Percentiles rank a stretch among this genome's conserved stretches.
These are phyloP conservation scores for Mechanitis messenoides DNA, from an alignment of 2,888 invertebrate species.

Conservation along the genomic window DNA sequence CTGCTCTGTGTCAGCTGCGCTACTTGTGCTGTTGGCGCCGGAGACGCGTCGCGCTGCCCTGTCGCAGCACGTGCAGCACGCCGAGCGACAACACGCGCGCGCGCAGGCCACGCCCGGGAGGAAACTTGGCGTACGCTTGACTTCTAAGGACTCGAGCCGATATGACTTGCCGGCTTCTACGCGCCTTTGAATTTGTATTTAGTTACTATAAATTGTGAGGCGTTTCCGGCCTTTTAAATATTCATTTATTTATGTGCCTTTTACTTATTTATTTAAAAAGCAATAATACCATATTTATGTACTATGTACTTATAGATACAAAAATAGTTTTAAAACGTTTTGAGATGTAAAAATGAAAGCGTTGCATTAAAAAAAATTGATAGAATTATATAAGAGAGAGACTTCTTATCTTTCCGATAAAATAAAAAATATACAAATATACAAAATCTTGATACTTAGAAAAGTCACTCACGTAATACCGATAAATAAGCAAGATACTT, in stretches of 20 bases:
- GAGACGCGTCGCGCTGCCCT: constrained; percentile 77
- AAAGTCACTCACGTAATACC: too few relatives aligned
- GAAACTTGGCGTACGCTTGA: constrained; percentile 9
- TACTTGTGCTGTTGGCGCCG: constrained; percentile 74
- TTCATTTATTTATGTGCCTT: neutral
- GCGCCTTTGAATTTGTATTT: neutral
- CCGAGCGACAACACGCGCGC: constrained; percentile 45
- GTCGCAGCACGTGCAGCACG: constrained; percentile 72
- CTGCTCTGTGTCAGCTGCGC: constrained; percentile 58
- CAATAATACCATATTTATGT: too few relatives aligned
- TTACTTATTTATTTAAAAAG: neutral
- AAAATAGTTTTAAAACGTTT: too few relatives aligned
- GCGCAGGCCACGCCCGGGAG: constrained; percentile 19
- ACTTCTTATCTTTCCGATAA: too few relatives aligned
- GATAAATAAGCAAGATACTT: too few relatives aligned
- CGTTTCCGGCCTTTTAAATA: neutral
- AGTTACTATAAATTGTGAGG: too few relatives aligned
- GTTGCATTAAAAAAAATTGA: too few relatives aligned
- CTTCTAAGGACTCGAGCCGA: neutral
- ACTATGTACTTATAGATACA: too few relatives aligned
- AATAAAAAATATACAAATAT: too few relatives aligned
- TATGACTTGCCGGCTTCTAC: neutral
- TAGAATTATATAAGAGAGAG: too few relatives aligned
- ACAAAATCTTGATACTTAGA: too few relatives aligned
- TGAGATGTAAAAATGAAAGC: too few relatives aligned